A percentile compares a stretch with the other conserved stretches of the same genome.
Evolutionary conservation across 1,140 invertebrate genomes (phyloP).

Genomic region (Polypedilum pembai): DNA sequence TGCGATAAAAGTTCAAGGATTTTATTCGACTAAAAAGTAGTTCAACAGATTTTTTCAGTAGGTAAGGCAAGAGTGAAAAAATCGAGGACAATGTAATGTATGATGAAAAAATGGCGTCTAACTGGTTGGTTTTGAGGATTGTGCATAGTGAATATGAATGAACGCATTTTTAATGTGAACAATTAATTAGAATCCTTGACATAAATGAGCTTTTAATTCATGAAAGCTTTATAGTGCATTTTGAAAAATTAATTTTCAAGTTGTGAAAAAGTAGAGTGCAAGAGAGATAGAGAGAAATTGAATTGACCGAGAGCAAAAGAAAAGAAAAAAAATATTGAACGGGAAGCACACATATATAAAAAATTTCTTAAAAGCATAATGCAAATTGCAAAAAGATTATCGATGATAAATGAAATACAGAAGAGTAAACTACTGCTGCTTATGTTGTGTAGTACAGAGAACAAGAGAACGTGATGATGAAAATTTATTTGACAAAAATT

Average conservation of each 20-base stretch:
- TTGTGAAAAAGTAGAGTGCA: not conserved
- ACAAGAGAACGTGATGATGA: not conserved
- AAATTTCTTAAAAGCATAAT: not conserved
- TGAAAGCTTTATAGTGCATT: not conserved
- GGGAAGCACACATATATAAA: no score
- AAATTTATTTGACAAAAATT: not conserved
- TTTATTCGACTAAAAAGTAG: not conserved
- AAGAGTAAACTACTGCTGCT: not conserved
- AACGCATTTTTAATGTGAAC: not conserved
- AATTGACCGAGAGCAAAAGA: not conserved
- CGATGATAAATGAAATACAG: not conserved
- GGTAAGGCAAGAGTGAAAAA: slow-evolving; percentile 19
- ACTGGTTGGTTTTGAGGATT: not conserved
- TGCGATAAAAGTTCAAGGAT: not conserved
- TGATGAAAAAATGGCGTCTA: slow-evolving; percentile 23
- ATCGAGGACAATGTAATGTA: slow-evolving; percentile 22
- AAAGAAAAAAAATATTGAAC: not conserved
- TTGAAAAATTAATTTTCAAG: not conserved
- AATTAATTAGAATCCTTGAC: not conserved
- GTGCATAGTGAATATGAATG: slow-evolving; percentile 6
- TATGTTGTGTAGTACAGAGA: no score
- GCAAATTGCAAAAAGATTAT: not conserved
- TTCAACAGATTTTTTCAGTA: slow-evolving; percentile 20
- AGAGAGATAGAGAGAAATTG: not conserved
- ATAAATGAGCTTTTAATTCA: not conserved